A percentile compares a stretch with the other conserved stretches of the same genome.
These are phyloP conservation scores for Halcyon chelicuti DNA, from an alignment of 2,797 vertebrate species.

Conservation along the genomic window DNA sequence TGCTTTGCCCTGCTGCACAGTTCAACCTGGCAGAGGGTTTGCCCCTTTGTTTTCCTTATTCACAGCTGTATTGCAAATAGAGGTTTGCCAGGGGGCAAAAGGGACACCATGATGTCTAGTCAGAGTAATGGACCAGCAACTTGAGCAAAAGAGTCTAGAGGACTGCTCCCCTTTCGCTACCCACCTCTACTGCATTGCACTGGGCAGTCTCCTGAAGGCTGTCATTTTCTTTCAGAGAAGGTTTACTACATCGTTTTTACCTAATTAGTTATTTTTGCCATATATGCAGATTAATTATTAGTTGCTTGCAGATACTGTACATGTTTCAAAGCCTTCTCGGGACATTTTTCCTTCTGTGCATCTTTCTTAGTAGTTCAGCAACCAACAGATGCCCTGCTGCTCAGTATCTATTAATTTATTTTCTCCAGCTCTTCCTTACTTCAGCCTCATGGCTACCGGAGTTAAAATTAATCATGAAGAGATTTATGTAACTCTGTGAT, in stretches of 20 bases:
- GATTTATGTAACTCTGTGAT: neutral
- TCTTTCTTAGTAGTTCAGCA: neutral
- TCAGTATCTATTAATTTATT: neutral
- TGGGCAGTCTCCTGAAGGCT: neutral
- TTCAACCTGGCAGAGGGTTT: neutral
- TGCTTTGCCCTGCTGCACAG: neutral
- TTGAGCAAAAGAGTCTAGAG: neutral
- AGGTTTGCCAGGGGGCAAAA: neutral
- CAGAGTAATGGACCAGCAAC: neutral
- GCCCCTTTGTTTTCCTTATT: neutral
- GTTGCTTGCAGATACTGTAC: neutral
- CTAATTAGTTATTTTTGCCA: neutral
- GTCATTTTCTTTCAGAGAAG: no score
- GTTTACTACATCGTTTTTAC: neutral
- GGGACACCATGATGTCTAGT: accelerated
- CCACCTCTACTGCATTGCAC: no score
- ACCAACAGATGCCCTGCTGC: neutral
- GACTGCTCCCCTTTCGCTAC: neutral
- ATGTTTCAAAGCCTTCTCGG: neutral
- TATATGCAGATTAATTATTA: no score
- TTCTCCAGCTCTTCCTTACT: neutral
- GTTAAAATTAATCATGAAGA: neutral
- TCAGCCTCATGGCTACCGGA: neutral
- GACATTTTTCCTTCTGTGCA: neutral
- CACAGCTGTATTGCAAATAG: neutral